Evolutionary conservation across 2,113 vertebrate species (phyloP), one percentile per base, ranked within the genome.

Genomic region (Xenopus tropicalis): DNA sequence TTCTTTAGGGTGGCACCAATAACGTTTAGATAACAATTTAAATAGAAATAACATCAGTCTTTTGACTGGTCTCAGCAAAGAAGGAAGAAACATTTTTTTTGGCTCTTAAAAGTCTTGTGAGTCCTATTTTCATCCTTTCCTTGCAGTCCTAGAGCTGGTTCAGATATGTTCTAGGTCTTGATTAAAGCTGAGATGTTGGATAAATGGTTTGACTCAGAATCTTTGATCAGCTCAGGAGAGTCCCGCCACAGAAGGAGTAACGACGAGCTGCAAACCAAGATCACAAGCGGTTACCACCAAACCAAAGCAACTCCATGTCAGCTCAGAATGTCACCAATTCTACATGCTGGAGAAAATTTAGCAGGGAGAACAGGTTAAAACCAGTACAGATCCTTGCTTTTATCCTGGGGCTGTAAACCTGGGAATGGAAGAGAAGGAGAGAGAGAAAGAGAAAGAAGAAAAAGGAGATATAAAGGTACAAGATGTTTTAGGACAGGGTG

Each of bases 381-480:
- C 95, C 95, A 98, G 87, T 95, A 96, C 80, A 98, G 90, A 85
- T 98, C 93, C 92, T 98, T 97, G 94, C 87, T 96, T 91, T 98
- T 98, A 85, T 99, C 94, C 92, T 94, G 95, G 82, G 90, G 86
- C 86, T 94, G 94, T 84, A 97, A 92, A 97, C 94, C 96, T 99
- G 92, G 92, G 91, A 92, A 87, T 1, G 85, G 82, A 87, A 78
- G 86, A 78, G 86, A 83, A 76, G 85, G 82, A 79, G 78, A 84
- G 77, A 82, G 67, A 86, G 56, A 73, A 72, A 77, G 65, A n/a
- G 23, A 9, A 21, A 56, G 71, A 67, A 66, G 77, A 43, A 75
- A 52, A 61, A 74, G 72, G 80, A 81, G 82, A 80, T 81, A 83
- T 84, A 83, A 71, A 87, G 85, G 61, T 78, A 81, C 79, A 88